Evolutionary conservation across 2,113 vertebrate genomes (phyloP).

Genomic region (Rhipidura dahli): DNA sequence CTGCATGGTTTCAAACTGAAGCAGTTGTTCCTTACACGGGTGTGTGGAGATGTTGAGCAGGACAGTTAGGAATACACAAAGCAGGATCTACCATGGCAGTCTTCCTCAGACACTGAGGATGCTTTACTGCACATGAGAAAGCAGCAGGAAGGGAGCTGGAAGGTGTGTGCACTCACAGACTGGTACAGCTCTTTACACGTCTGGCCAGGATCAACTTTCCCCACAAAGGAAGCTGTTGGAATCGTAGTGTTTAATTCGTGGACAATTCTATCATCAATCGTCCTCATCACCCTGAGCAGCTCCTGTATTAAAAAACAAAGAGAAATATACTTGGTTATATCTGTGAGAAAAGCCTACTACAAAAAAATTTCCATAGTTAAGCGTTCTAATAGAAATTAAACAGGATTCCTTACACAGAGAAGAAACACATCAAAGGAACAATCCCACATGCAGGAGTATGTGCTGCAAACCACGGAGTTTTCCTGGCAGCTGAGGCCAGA

Average conservation of each 20-base stretch:
- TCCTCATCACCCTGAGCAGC: conserved; percentile 90
- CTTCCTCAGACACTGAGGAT: background rate
- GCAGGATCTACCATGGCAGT: fast-evolving
- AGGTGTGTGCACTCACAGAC: conserved; percentile 81
- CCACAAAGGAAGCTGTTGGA: conserved; percentile 94
- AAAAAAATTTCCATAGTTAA: background rate
- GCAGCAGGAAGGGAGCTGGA: background rate
- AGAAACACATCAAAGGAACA: background rate
- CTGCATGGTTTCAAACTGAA: background rate
- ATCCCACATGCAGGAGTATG: fast-evolving
- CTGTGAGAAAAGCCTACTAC: background rate
- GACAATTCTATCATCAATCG: conserved; percentile 94
- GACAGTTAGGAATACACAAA: background rate
- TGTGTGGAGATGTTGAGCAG: fast-evolving
- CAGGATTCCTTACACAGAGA: background rate
- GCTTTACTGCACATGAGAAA: fast-evolving
- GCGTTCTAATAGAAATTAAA: background rate
- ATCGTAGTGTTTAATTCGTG: conserved; percentile 93
- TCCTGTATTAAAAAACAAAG: conserved; percentile 76
- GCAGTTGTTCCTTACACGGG: fast-evolving
- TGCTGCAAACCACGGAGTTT: fast-evolving
- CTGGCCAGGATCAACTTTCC: conserved; percentile 88
- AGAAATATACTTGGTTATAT: background rate
- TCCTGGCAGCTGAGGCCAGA: background rate
- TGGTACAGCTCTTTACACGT: conserved; percentile 94